Evolutionary conservation across 2,113 vertebrate genomes (phyloP).

Genomic region (Actenoides hombroni): DNA sequence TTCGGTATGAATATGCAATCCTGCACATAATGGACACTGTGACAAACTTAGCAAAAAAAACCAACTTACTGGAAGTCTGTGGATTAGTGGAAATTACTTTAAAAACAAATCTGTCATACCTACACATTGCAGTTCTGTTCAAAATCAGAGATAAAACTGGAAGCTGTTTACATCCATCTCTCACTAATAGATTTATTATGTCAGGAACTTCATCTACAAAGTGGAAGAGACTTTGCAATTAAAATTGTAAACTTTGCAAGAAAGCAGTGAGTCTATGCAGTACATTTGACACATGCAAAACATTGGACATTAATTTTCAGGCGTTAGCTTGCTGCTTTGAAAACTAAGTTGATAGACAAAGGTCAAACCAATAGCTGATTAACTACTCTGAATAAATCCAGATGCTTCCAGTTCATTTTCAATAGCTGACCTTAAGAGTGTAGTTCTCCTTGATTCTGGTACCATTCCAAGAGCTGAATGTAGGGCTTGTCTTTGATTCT

Average conservation of each 20-base stretch:
- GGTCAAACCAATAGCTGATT: neutral
- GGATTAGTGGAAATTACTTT: neutral
- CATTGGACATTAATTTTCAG: neutral
- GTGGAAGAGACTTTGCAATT: neutral
- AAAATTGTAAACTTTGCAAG: neutral
- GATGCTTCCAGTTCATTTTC: neutral
- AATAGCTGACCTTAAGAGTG: slow-evolving; percentile 29
- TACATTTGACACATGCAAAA: slow-evolving; percentile 2
- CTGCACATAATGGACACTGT: neutral
- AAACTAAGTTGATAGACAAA: neutral
- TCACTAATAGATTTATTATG: neutral
- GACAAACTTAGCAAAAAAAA: neutral
- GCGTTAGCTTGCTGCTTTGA: neutral
- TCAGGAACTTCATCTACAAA: neutral
- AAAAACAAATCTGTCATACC: neutral
- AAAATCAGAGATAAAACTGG: neutral
- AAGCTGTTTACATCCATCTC: neutral
- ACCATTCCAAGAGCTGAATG: neutral
- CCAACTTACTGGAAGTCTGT: neutral
- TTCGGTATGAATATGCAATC: neutral
- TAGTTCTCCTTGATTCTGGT: neutral
- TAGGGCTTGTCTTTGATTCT: slow-evolving; percentile 26
- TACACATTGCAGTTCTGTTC: neutral
- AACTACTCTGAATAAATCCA: neutral
- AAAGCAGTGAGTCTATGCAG: neutral